These are phyloP conservation scores for Poeciliopsis turrubarensis DNA, from an alignment of 2,113 vertebrate species.

Conservation along the genomic window DNA sequence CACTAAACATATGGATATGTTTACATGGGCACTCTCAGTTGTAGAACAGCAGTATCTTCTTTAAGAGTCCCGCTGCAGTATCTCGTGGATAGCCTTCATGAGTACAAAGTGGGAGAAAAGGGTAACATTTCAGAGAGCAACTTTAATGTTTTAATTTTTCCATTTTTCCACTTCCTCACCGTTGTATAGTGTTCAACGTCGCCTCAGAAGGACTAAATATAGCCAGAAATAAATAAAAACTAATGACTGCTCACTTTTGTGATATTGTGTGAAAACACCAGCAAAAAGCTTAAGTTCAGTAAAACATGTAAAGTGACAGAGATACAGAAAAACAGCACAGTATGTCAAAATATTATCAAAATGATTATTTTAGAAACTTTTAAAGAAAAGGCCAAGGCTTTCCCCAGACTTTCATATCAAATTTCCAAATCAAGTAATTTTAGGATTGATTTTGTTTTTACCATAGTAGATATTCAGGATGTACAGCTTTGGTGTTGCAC, in stretches of 20 bases:
- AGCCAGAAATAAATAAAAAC: not conserved
- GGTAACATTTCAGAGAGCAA: not conserved
- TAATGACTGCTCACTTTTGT: not conserved
- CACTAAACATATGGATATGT: slow-evolving; percentile 85
- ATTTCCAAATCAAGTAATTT: not conserved
- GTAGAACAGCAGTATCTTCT: slow-evolving; percentile 32
- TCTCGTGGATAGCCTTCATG: not conserved
- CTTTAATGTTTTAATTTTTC: not conserved
- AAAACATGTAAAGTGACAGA: not conserved
- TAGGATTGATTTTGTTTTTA: not conserved
- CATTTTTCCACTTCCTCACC: not conserved
- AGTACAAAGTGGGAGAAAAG: not conserved
- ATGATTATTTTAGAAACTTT: not conserved
- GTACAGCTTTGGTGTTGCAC: too few relatives aligned
- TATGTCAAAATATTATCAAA: not conserved
- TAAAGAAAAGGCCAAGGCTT: not conserved
- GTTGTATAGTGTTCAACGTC: not conserved
- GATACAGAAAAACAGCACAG: not conserved
- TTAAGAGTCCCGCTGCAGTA: not conserved
- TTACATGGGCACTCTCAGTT: slow-evolving; percentile 64
- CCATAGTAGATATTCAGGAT: too few relatives aligned
- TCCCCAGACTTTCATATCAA: not conserved
- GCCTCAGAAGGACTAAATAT: not conserved
- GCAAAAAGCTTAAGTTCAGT: not conserved
- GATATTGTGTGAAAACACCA: not conserved